These are phyloP conservation scores for Moxostoma hubbsi DNA, from an alignment of 2,797 vertebrate genomes.

Conservation along the genomic window DNA sequence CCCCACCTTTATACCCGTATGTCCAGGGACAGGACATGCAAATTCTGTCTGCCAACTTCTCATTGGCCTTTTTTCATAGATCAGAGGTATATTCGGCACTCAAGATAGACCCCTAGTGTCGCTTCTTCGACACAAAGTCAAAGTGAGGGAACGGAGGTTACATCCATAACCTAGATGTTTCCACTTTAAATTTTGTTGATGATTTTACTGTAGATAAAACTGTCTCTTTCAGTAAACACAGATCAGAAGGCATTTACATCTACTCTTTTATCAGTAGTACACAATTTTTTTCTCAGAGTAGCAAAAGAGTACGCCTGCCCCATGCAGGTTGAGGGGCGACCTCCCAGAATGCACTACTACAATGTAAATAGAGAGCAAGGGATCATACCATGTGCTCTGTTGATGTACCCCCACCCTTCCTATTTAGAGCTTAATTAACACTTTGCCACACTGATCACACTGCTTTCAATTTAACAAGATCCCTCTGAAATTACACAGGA, in stretches of 20 bases:
- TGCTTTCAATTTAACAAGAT: conserved; percentile 78
- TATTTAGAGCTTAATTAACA: conserved; percentile 80
- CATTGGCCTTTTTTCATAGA: too few relatives aligned
- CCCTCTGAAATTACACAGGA: conserved; percentile 86
- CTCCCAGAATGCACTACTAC: conserved; percentile 67
- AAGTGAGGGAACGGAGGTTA: too few relatives aligned
- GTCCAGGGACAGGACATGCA: too few relatives aligned
- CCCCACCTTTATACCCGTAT: too few relatives aligned
- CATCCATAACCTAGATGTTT: too few relatives aligned
- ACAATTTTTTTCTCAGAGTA: conserved; percentile 13
- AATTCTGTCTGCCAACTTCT: too few relatives aligned
- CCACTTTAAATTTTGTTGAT: conserved; percentile 14
- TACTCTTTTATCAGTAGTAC: conserved; percentile 39
- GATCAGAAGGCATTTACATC: conserved; percentile 44
- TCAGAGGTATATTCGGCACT: too few relatives aligned
- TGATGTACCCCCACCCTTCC: conserved; percentile 73
- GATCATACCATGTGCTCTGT: conserved; percentile 44
- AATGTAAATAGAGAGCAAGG: conserved; percentile 66
- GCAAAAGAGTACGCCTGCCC: conserved; percentile 54
- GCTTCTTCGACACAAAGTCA: too few relatives aligned
- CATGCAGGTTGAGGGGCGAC: conserved; percentile 61
- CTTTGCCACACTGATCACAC: conserved; percentile 76
- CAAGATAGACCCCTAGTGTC: too few relatives aligned
- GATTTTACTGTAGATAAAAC: conserved; percentile 31
- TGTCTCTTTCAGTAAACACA: conserved; percentile 30